Base-by-base conservation (phyloP, 1,140 invertebrate genomes). In the Holcopasites calliopsidis region DNA sequence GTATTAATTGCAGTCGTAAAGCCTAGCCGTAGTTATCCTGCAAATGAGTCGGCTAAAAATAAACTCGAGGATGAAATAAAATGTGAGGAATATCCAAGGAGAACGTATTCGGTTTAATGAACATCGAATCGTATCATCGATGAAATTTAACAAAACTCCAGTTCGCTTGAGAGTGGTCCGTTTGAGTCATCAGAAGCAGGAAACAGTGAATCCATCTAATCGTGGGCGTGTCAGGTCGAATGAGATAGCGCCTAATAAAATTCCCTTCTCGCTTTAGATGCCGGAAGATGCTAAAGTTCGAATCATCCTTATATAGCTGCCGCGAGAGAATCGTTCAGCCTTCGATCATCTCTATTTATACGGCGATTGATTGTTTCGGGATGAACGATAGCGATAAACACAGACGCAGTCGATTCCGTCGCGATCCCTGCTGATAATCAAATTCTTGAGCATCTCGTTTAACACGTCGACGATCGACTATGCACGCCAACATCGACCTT, bases 381-480 rank as follows among this genome's bases (percentile, higher is more conserved):
- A 72, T 65, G 52, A 69, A 65, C 35, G 47, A 38, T 31, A 10
- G 35, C 40, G 64, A 82, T 82, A 58, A 82, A 78, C 72, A 65
- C 33, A 4, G 11, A 38, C 5, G 23, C 28, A 21, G 23, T n/a
- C n/a, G 65, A 61, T 52, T 11, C 31, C 35, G 77, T 16, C 13
- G 8, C 28, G n/a, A 47, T 47, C 11, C 44, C 44, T 11, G 44
- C 52, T 64, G 62, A 74, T 77, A 77, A 69, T 65, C n/a, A n/a
- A 60, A 68, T 72, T 78, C 58, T 50, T 47, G 23, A 6, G 16
- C 58, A 33, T n/a, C n/a, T 44, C 21, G 28, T 31, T 26, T 0
- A n/a, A 13, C 64, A 21, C 38, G 18, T 61, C 28, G 42, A 26
- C 26, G 31, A 44, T 26, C 49, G 28, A 31, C 33, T 3, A 70